Evolutionary conservation across 1,140 invertebrate species (phyloP), one percentile per base, ranked within the genome.

Genomic region (Lepidurus apus): DNA sequence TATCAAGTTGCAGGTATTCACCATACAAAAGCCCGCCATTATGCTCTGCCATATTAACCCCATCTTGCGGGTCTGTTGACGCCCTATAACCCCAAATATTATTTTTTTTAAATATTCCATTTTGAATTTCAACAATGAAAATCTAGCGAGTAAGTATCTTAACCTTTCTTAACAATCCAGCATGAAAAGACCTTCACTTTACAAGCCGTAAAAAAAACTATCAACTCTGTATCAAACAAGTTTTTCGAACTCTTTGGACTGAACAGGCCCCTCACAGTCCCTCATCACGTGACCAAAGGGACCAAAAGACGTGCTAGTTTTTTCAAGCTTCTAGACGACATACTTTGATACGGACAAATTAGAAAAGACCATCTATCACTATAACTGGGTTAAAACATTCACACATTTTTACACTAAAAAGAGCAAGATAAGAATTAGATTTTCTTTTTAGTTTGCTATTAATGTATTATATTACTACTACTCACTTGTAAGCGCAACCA

Each of bases 1-100:
- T 94, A 83, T 98, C 95, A 81, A 99, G 87, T 88, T 93, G 91
- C 86, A 83, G 45, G n/a, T 96, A 96, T 82, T 95, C 93, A 0
- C 91, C 90, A 83, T 97, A 96, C 42, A 94, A 87, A 86, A 95
- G 90, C 1, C 92, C 92, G 4, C 81, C 82, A 34, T 78, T 79
- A 42, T 82, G 81, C 0, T 80, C 81, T 13, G 80, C 76, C 78
- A 82, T 76, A 78, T 82, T 82, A 47, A 76, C 74, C 24, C 81
- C 82, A 43, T 82, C 79, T 65, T 79, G 79, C n/a, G 79, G 34
- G 34, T 80, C 76, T 21, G 1, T 74, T n/a, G 74, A 74, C 8
- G 73, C 74, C 7, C 21, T n/a, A 65, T 1, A 17, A 9, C 53
- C 9, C 53, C 8, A 65, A 65, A 4, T 1, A 7, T 65, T n/a